These are phyloP conservation scores for Drosophila maculinotata DNA, from an alignment of 2,888 invertebrate genomes.

Conservation along the genomic window DNA sequence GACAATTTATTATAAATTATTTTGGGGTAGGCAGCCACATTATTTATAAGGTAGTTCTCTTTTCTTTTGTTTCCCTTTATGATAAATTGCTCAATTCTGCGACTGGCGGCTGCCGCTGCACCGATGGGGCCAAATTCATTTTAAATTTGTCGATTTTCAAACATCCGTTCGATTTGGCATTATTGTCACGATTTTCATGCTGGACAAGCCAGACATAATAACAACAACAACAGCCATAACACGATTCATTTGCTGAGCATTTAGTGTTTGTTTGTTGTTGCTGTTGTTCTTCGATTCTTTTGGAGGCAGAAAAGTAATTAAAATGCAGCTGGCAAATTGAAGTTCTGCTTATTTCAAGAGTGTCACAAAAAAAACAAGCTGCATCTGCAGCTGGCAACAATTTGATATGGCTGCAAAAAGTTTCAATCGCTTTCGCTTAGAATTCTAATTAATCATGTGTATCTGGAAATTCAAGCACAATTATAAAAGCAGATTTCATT, in stretches of 20 bases:
- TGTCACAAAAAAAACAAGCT: constrained; percentile 6
- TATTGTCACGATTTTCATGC: constrained; percentile 76
- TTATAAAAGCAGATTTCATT: too few species aligned
- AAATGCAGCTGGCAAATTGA: constrained; percentile 66
- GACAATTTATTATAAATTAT: constrained; percentile 75
- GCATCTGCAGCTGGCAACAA: constrained; percentile 18
- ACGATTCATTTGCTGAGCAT: constrained; percentile 28
- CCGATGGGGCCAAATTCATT: constrained; percentile 35
- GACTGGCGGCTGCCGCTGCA: constrained; percentile 12
- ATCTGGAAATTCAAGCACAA: neutral
- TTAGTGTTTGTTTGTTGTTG: constrained; percentile 37
- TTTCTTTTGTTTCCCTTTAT: constrained; percentile 44
- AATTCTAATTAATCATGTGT: neutral
- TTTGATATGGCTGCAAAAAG: neutral
- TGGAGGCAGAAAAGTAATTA: constrained; percentile 63
- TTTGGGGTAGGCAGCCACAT: constrained; percentile 31
- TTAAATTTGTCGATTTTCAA: constrained; percentile 67
- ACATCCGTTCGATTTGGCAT: constrained; percentile 76
- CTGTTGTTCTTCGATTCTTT: constrained; percentile 20
- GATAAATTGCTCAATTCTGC: constrained; percentile 71
- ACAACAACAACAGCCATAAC: constrained; percentile 33
- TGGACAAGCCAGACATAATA: constrained; percentile 56
- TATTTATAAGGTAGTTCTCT: constrained; percentile 48
- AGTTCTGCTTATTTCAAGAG: constrained; percentile 38
- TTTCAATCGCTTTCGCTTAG: constrained; percentile 1